Evolutionary conservation across 1,140 invertebrate species (phyloP), one percentile per base, ranked within the genome.

Genomic region (Drosophila subobscura): DNA sequence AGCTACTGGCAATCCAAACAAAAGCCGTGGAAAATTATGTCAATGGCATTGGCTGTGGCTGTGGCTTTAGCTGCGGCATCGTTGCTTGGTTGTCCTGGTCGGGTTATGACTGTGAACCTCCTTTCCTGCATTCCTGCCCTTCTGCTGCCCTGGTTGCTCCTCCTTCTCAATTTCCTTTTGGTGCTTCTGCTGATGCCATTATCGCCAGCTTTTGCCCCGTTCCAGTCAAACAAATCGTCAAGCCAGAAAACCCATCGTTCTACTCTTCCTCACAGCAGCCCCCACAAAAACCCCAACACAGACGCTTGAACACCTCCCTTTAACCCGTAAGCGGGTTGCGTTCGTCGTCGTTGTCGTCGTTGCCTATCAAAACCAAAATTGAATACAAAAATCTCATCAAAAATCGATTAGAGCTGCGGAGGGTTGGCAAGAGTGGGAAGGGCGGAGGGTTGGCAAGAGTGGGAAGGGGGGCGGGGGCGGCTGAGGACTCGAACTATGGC

Each of bases 351-450:
- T 61, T 1, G 5, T 0, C 33, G 33, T 77, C 58, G 51, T 76
- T 67, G 63, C 80, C 80, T 59, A 84, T 84, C 80, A 79, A 73
- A 84, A 76, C 80, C 80, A 66, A 84, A 84, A 84, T 85, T 84
- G 80, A 84, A 84, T 85, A 85, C 72, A 79, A 85, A 85, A 84
- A 84, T 84, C 80, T 84, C 80, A 84, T 84, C 80, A 84, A 84
- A 84, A 84, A 84, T 84, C 80, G 80, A 84, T 84, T 84, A 84
- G 80, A 85, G 80, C 50, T 64, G 45, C 41, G 16, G n/a, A 22
- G 45, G 20, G 27, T 41, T 40, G 23, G 10, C 51, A 54, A 40
- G 52, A 22, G 8, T 33, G 29, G 8, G 3, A 3, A 8, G 29
- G 0, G 22, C 2, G 20, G 5, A 2, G 2, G 2, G 23, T n/a